Percentiles rank a stretch among this genome's conserved stretches.
Evolutionary conservation across 1,140 invertebrate species (phyloP).

Genomic region (Harlomillsia oculata): DNA sequence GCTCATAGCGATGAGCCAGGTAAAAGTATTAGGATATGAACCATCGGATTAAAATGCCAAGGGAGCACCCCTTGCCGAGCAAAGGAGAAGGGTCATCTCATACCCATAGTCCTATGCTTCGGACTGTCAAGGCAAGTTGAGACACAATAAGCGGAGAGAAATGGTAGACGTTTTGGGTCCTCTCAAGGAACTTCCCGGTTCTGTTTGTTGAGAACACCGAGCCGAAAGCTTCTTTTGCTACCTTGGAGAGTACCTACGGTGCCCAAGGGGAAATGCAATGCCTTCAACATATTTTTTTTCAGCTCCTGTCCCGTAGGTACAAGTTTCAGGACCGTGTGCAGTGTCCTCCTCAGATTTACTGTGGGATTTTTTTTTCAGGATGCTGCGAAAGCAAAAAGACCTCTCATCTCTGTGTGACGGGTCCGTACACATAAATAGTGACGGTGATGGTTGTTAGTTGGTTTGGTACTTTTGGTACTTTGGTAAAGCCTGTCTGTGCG

Average conservation of each 20-base stretch:
- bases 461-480: not conserved
- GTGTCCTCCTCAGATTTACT: not conserved
- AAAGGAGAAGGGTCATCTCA: slow-evolving; percentile 24
- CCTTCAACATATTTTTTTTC: not conserved
- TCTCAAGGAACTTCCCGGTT: slow-evolving; percentile 18
- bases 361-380: slow-evolving; percentile 27
- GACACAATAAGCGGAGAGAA: slow-evolving; percentile 18
- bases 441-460: too few relatives aligned
- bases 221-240: slow-evolving; percentile 6
- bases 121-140: not conserved
- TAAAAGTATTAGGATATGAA: not conserved
- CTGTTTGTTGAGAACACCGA: slow-evolving; percentile 25
- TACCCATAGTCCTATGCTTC: not conserved
- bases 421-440: too few relatives aligned
- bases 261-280: not conserved
- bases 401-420: too few relatives aligned
- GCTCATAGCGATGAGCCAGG: not conserved
- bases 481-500: too few relatives aligned
- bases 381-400: slow-evolving; percentile 8
- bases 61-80: slow-evolving; percentile 34
- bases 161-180: slow-evolving; percentile 33
- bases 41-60: slow-evolving; percentile 35
- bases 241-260: not conserved
- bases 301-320: not conserved
- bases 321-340: not conserved